Conservation (phyloP, 2,113 vertebrate genomes). For the Ailuropoda melanoleuca region DNA sequence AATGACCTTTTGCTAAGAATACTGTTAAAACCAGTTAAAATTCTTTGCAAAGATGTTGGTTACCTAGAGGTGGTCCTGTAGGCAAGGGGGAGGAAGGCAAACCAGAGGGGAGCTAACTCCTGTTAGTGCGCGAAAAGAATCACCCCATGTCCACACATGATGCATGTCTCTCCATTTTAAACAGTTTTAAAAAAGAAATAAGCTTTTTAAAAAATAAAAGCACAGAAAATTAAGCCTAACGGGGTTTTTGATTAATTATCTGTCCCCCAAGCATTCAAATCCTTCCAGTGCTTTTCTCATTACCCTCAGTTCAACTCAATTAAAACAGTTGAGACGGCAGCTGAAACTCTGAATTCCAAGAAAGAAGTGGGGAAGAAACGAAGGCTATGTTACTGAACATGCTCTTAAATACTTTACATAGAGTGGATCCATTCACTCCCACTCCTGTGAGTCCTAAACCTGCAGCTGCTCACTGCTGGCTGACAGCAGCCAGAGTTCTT, state of each 20-base stretch:
- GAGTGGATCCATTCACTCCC: background rate
- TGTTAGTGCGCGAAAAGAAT: no score
- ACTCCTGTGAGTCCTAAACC: background rate
- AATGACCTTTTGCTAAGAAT: background rate
- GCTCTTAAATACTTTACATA: background rate
- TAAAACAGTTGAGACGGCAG: background rate
- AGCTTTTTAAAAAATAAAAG: background rate
- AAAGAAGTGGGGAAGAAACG: background rate
- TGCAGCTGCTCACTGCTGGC: background rate
- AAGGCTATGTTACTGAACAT: background rate
- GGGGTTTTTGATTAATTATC: background rate
- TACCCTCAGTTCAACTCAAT: slow-evolving; percentile 22
- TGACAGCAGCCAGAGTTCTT: background rate
- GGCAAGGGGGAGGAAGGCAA: background rate
- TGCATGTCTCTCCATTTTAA: background rate
- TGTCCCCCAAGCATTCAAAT: background rate
- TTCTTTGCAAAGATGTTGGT: background rate
- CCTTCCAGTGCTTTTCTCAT: background rate
- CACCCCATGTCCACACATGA: background rate
- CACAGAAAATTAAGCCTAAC: slow-evolving; percentile 30
- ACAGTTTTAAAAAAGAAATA: background rate
- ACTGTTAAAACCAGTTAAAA: background rate
- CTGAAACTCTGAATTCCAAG: background rate
- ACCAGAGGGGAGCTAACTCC: background rate
- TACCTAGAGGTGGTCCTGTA: background rate